Evolutionary conservation across 2,113 vertebrate species (phyloP), one percentile per base, ranked within the genome.

Genomic region (Poecile atricapillus): DNA sequence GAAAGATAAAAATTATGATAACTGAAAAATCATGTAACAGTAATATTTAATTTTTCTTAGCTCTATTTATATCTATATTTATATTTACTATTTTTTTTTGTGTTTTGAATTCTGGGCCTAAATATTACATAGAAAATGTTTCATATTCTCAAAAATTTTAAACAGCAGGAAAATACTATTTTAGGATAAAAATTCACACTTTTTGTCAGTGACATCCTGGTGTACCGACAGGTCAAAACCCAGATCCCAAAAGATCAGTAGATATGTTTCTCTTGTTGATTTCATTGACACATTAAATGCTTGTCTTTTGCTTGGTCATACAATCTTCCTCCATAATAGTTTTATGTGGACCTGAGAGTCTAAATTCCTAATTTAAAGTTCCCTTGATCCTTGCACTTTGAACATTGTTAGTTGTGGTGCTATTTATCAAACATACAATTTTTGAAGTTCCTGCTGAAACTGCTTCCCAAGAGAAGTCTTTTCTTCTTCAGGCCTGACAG

Each of bases 381-480:
- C 95, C 95, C 95, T 96, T 82, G 96, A 81, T 96, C 86, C 93
- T 87, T 64, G 83, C 91, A 81, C 95, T 97, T 95, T 95, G 83
- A 87, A 78, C 94, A 13, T 89, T 91, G 52, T 91, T 96, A 92
- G 89, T 64, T 89, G 93, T 91, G 69, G 60, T 82, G 86, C 62
- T 94, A 95, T 97, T 96, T 95, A 92, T 97, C 96, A 95, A 97
- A 94, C 56, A 94, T 78, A 89, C 56, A 84, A 56, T 95, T 95
- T 94, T 81, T 96, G 89, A 97, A 93, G 86, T 83, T 97, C 86
- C 44, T 87, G 39, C 89, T 77, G 69, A 96, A 96, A 89, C 86
- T 70, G 52, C 94, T 95, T 94, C 96, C 95, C 96, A 78, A 53
- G 94, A 96, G 96, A 94, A 97, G 96, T 68, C 93, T 96, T 94